Evolutionary conservation across 2,888 invertebrate genomes (phyloP), one percentile per base, ranked within the genome.

Genomic region (Palloptera scutellata): DNA sequence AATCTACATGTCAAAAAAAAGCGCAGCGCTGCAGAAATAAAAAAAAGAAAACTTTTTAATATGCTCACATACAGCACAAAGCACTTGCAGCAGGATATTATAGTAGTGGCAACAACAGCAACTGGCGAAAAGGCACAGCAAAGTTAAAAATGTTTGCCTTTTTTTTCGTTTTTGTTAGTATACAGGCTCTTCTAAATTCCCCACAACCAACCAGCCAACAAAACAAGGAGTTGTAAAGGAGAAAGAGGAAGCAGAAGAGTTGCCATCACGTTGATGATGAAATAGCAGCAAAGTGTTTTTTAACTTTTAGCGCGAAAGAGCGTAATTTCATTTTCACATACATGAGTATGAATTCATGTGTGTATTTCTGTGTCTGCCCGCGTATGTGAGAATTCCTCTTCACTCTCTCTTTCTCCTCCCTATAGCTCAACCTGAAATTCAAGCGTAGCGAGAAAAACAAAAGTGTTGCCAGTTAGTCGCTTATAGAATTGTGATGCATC

Each of bases 1-100:
- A 30, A 30, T 30, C 30, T 30, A 6, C 30, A 30, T 30, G 6
- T 30, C 30, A 30, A 30, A 30, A 48, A 48, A 48, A 48, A 20
- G 15, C 41, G 57, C 57, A 57, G 20, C 6, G 30, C 30, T 30
- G 30, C 30, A 4, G 2, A 30, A 30, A 30, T 30, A 30, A 30
- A 30, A 30, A 30, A 30, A 30, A 30, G 10, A 54, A 57, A 57
- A 57, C 57, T 57, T 57, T 57, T 57, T 78, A 78, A 78, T 78
- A 77, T 78, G 77, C 57, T 12, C 40, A 13, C 15, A 40, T 40
- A 11, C 40, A 30, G 40, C 10, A 57, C 40, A 57, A 19, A 57
- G 40, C 15, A 40, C n/a, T 57, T 40, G 57, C 57, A 57, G 57
- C 57, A 57, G 57, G 57, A 57, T 57, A 59, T 59, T 59, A 57